Percentiles rank a stretch among this genome's conserved stretches.
Evolutionary conservation across 2,888 invertebrate species (phyloP).

Genomic region (Trachelus tabidus): DNA sequence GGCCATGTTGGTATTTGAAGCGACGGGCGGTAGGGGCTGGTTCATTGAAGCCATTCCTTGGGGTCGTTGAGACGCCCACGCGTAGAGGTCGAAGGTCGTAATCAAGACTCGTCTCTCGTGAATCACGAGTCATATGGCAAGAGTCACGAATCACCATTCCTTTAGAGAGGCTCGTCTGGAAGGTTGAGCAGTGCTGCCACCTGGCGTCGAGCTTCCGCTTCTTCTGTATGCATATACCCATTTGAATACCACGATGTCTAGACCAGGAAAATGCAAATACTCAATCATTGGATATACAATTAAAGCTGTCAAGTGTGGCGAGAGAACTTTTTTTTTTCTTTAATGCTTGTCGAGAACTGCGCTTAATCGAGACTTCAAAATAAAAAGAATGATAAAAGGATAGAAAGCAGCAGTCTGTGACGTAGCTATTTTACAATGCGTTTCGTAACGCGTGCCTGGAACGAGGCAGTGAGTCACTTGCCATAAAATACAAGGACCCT

Average conservation of each 20-base stretch:
- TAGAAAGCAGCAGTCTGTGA: background rate
- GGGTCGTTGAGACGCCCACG: background rate
- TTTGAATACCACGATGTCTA: background rate
- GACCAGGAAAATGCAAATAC: background rate
- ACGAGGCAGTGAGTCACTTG: slow-evolving; percentile 45
- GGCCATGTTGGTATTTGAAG: background rate
- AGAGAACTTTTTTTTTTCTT: background rate
- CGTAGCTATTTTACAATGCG: background rate
- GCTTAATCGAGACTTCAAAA: background rate
- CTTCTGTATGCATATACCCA: background rate
- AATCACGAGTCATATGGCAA: background rate
- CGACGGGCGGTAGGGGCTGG: background rate
- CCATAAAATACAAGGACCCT: slow-evolving; percentile 43
- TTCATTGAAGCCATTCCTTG: background rate
- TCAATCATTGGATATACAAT: background rate
- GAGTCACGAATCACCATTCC: background rate
- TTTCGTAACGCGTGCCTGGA: slow-evolving; percentile 1
- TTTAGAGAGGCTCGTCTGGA: background rate
- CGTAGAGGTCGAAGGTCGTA: background rate
- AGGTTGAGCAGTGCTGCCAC: background rate
- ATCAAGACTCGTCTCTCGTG: background rate
- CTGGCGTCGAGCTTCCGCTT: background rate
- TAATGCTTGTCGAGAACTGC: background rate
- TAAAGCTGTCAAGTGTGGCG: background rate
- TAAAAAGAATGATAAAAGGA: background rate